Evolutionary conservation across 2,888 invertebrate genomes (phyloP), one percentile per base, ranked within the genome.

Genomic region (Drosophila merina): DNA sequence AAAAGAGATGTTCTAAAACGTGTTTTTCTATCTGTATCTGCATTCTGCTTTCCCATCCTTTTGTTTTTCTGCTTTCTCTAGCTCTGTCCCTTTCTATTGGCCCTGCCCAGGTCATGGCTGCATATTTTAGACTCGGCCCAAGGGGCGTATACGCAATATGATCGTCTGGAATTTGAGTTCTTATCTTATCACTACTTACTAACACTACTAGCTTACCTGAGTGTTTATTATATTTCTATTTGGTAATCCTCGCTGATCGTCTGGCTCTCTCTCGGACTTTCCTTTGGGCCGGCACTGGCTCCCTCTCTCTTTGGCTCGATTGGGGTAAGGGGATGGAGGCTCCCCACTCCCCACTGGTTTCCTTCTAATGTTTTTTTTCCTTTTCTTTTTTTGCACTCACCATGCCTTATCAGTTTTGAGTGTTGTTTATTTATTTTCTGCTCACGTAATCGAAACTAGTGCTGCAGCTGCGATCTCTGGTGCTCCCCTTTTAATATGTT

Each of bases 101-200:
- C 33, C 36, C 12, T 42, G 14, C 40, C 40, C 31, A 31, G 47
- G 59, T 62, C 59, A 62, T 48, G 59, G 30, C n/a, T 14, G 20
- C 20, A 20, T 20, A 20, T 20, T 20, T 20, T 20, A 20, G 20
- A 20, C 20, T 20, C 20, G 55, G 28, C 33, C 48, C 44, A 12
- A 50, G 44, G 36, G 36, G 52, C 66, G 66, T 66, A 67, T 67
- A 56, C 66, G 66, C 56, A 66, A 67, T 49, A 4, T 42, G 20
- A 25, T 25, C 44, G 63, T 44, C 64, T 63, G 31, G n/a, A 48
- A 36, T 33, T 60, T 20, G 47, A 52, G 48, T 40, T 20, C 52
- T 52, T 84, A 80, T 81, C 85, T 80, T 72, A 80, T 84, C 79
- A 47, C 49, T 20, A 40, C 26, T 26, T 40, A 14, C 40, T 14